phyloP scores from a whole-genome alignment of 2,113 vertebrate genomes.

The Falco punctatus region DNA sequence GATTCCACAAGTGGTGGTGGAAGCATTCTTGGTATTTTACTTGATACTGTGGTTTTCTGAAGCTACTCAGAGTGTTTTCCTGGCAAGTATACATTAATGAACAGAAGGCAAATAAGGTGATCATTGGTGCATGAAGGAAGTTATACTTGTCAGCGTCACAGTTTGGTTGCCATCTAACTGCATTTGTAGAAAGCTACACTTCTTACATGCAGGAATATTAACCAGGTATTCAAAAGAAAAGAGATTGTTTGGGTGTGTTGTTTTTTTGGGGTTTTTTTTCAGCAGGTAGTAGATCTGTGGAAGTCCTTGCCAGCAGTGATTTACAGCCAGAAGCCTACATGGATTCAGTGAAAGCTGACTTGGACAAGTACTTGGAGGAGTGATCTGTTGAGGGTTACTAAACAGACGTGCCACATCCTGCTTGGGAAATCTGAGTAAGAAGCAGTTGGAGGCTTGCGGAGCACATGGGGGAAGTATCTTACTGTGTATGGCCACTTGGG shows the following conservation, averaged over 20 bases:
- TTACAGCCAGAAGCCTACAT: neutral
- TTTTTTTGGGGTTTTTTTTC: neutral
- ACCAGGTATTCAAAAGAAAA: neutral
- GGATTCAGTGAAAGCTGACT: neutral
- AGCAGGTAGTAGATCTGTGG: neutral
- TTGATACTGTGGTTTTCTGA: neutral
- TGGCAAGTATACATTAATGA: neutral
- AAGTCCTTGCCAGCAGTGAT: neutral
- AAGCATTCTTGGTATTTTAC: neutral
- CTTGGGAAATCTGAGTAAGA: neutral
- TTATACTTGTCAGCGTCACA: neutral
- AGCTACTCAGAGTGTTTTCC: conserved; percentile 5
- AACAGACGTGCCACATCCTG: neutral
- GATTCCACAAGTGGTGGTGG: neutral
- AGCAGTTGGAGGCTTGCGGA: neutral
- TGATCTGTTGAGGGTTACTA: neutral
- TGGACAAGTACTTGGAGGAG: neutral
- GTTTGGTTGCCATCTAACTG: neutral
- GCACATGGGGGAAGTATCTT: neutral
- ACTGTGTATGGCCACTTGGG: neutral
- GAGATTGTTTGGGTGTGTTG: too few relatives aligned
- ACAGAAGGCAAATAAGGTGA: conserved; percentile 38
- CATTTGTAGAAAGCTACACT: conserved; percentile 32
- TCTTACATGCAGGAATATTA: neutral
- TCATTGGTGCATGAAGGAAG: conserved; percentile 5